phyloP scores from a whole-genome alignment of 2,797 vertebrate species.

The Alosa sapidissima region DNA sequence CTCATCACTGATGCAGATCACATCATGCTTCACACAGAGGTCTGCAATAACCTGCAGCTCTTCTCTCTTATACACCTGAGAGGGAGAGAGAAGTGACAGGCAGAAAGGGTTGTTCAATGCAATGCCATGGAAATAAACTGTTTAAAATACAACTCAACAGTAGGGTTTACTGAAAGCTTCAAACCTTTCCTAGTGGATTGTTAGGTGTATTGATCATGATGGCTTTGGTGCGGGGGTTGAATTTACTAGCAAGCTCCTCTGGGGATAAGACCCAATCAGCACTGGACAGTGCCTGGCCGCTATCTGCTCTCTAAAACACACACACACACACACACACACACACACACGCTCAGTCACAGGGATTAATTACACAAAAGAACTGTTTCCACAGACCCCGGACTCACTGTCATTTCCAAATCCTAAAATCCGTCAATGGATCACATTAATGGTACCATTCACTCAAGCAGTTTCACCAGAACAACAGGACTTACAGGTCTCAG shows the following conservation, averaged over 20 bases:
- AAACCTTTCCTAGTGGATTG: conserved; percentile 95
- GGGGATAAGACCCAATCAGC: conserved; percentile 85
- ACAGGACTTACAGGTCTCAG: conserved; percentile 79
- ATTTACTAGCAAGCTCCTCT: conserved; percentile 85
- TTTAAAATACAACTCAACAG: neutral
- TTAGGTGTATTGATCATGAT: conserved; percentile 92
- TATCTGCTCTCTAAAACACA: conserved; percentile 55
- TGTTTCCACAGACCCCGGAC: neutral
- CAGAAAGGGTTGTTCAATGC: neutral
- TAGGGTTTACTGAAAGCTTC: neutral
- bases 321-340: conserved; percentile 6
- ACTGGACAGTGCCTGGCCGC: conserved; percentile 67
- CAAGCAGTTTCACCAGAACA: neutral
- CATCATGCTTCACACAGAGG: conserved; percentile 85
- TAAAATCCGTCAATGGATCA: neutral
- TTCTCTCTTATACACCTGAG: conserved; percentile 82
- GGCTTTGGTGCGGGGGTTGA: conserved; percentile 84
- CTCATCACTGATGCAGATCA: conserved; percentile 89
- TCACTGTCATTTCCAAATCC: neutral
- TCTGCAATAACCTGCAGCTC: conserved; percentile 87
- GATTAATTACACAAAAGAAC: neutral
- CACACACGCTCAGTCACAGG: neutral
- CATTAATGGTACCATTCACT: neutral
- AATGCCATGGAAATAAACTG: neutral
- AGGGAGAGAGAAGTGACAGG: neutral